Conservation (phyloP, 2,888 invertebrate genomes). For the Drosophila helvetica region DNA sequence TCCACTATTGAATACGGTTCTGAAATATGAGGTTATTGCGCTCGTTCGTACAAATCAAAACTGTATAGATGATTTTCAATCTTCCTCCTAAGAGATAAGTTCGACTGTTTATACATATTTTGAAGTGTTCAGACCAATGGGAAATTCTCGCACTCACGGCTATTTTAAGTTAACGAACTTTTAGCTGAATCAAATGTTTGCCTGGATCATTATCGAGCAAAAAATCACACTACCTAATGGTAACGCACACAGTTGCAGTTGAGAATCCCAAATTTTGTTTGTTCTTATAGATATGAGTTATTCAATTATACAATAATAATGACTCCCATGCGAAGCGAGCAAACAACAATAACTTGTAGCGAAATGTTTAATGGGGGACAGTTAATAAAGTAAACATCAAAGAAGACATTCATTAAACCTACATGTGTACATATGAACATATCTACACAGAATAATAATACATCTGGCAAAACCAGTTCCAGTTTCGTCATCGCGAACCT, state of each 20-base stretch:
- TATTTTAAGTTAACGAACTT: slow-evolving; percentile 14
- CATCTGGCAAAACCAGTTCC: slow-evolving; percentile 50
- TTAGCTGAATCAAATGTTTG: slow-evolving; percentile 22
- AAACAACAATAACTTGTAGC: slow-evolving; percentile 3
- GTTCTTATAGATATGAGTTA: slow-evolving; percentile 12
- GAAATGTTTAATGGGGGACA: slow-evolving; percentile 39
- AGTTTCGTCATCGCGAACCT: slow-evolving; percentile 57
- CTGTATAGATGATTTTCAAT: too few species aligned
- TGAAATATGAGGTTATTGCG: too few species aligned
- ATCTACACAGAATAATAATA: slow-evolving; percentile 18
- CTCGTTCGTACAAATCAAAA: too few species aligned
- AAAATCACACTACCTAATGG: slow-evolving; percentile 31
- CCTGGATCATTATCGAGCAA: slow-evolving; percentile 21
- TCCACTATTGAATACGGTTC: too few species aligned
- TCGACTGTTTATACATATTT: too few species aligned
- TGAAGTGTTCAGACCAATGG: not conserved
- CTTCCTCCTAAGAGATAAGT: too few species aligned
- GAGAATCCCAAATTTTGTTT: slow-evolving; percentile 19
- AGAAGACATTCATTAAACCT: not conserved
- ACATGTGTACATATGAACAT: slow-evolving; percentile 3
- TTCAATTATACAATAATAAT: slow-evolving; percentile 28
- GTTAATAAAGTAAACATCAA: slow-evolving; percentile 43
- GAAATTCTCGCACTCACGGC: slow-evolving; percentile 8
- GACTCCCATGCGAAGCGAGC: slow-evolving; percentile 20
- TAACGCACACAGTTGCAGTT: slow-evolving; percentile 16